A percentile compares a stretch with the other conserved stretches of the same genome.
phyloP scores from a whole-genome alignment of 2,113 vertebrate genomes.

The Pontoporia blainvillei region DNA sequence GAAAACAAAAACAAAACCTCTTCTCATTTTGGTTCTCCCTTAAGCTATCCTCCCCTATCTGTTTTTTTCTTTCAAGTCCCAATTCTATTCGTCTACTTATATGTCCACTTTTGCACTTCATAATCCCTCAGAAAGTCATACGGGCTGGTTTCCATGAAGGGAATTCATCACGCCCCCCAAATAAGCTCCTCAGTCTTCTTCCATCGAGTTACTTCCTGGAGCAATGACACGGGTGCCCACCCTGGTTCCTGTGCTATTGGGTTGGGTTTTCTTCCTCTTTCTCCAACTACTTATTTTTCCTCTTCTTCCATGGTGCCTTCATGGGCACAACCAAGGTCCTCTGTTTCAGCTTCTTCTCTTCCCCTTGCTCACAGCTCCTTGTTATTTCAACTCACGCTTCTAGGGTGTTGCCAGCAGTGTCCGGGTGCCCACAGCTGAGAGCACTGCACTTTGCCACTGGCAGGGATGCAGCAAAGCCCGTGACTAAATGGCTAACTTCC shows the following conservation, averaged over 20 bases:
- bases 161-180: not conserved
- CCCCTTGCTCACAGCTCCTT: not conserved
- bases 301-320: no score
- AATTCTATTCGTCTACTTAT: not conserved
- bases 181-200: not conserved
- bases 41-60: not conserved
- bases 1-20: not conserved
- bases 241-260: not conserved
- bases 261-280: not conserved
- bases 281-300: not conserved
- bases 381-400: not conserved
- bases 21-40: not conserved
- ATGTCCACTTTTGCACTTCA: not conserved
- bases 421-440: not conserved
- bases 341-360: not conserved
- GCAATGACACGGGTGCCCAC: fast-evolving
- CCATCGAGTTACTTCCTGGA: not conserved
- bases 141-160: not conserved
- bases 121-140: not conserved
- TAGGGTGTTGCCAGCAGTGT: fast-evolving
- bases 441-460: not conserved
- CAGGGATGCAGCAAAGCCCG: not conserved
- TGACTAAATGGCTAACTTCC: not conserved
- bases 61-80: not conserved
- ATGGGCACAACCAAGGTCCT: not conserved